Evolutionary conservation across 2,113 vertebrate species (phyloP), one percentile per base, ranked within the genome.

Genomic region (Eleginops maclovinus): DNA sequence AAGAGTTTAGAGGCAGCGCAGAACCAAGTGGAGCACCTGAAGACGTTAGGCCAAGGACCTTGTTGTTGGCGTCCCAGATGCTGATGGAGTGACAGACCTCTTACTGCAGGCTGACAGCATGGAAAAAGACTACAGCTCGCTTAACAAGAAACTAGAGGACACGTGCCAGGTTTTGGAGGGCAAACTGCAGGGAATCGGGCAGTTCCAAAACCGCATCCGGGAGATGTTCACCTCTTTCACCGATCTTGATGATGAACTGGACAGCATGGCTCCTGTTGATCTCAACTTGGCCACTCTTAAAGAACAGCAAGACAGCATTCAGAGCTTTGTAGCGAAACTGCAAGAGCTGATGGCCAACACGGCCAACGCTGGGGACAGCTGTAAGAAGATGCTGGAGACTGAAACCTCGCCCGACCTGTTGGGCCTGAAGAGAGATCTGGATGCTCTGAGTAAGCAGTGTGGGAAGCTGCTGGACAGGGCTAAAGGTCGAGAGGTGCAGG

Each of bases 231-330:
- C 94, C 65, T 93, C 94, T 72, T 99, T 99, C 92, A 95, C 98
- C 6, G 98, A 99, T 81, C 95, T 97, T 80, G 98, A 99, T 65
- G 98, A 99, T 86, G 98, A 99, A 83, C 93, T 99, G 31, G 98
- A 99, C 56, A 94, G 94, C 81, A 98, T 99, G 98, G 89, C 94
- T 67, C 94, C 98, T 0, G 94, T 97, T n/a, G 96, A 93, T 58
- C 95, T 97, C 41, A 94, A 98, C 81, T 81, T 93, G 9, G 55
- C 87, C 66, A 92, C 91, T 0, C 86, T 99, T 31, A 92, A 91
- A 8, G 89, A 91, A n/a, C 97, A 99, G 91, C 95, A 93, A 85
- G 93, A 93, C 44, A 88, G 83, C 67, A 96, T 98, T 53, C 92
- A 94, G 69, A n/a, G 8, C 82, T 99, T 99, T 75, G 77, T 97